Base-by-base conservation (phyloP, 2,113 vertebrate species). In the Triplophysa siluroides region DNA sequence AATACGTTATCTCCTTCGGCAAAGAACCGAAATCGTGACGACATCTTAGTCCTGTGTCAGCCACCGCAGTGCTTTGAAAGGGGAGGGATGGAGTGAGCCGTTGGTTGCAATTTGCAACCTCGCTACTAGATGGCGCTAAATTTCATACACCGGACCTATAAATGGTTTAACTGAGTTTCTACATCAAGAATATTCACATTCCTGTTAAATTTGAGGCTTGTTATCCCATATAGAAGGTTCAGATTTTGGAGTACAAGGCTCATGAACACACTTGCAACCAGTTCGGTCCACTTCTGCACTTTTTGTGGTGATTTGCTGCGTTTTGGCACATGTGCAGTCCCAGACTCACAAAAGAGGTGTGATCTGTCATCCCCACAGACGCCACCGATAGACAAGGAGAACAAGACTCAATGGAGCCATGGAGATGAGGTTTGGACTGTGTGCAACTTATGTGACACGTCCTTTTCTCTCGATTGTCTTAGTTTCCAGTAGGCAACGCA, bases 341-440 rank as follows among this genome's bases (percentile, higher is more conserved):
- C 68, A 76, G 33, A 66, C 76, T 64, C 64, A 83, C 82, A 76
- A 78, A 81, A 71, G 75, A 83, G 81, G 76, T 81, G 81, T 23
- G 52, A 81, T 85, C 78, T 45, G 76, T 85, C 74, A 85, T 78
- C 38, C 76, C 75, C 71, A 52, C 79, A 81, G 81, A 81, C 56
- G 75, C 84, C 67, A 61, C 61, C 33, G 61, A 78, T 54, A 66
- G 73, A 52, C 19, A 26, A 43, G 18, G 3, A 63, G 60, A 85
- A 78, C 38, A 77, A 62, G 76, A 76, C 74, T 69, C 23, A 13
- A 11, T 43, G 81, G 74, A 80, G 75, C 75, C 77, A 81, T 70
- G 70, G 78, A 83, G 78, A 81, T 19, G 33, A 73, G 83, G 76
- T 81, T 81, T 84, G 79, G 79, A 65, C 54, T 54, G 26, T 16